phyloP scores from a whole-genome alignment of 2,888 invertebrate genomes.

The Automeris io region DNA sequence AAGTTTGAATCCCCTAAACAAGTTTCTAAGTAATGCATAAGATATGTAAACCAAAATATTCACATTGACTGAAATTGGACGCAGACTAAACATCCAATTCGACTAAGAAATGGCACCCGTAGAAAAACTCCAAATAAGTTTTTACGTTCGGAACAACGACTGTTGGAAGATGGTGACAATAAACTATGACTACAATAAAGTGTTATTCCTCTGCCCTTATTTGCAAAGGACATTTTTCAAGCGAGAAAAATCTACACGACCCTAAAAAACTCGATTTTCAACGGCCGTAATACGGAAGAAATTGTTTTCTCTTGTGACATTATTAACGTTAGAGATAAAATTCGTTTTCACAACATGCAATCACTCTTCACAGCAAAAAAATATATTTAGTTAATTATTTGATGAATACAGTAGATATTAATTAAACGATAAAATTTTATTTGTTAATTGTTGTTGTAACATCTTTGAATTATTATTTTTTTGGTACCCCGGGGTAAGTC shows the following conservation, averaged over 20 bases:
- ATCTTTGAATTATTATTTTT: too few relatives aligned
- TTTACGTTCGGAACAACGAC: conserved; percentile 12
- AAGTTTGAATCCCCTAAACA: too few relatives aligned
- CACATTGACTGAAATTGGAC: neutral
- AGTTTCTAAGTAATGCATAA: neutral
- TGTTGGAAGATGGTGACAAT: conserved; percentile 11
- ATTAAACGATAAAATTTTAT: too few relatives aligned
- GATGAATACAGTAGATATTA: too few relatives aligned
- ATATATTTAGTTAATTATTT: too few relatives aligned
- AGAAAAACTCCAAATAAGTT: conserved; percentile 4
- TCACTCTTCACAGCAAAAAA: conserved; percentile 12
- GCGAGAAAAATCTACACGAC: conserved; percentile 16
- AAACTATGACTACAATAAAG: conserved; percentile 14
- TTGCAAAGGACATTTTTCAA: conserved; percentile 21
- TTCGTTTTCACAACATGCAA: conserved; percentile 21
- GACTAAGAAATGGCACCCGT: conserved; percentile 7
- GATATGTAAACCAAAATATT: neutral
- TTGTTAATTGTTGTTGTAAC: too few relatives aligned
- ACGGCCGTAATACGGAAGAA: conserved; percentile 37
- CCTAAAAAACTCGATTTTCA: conserved; percentile 26
- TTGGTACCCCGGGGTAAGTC: too few relatives aligned
- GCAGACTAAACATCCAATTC: conserved; percentile 6
- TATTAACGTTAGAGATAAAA: conserved; percentile 31
- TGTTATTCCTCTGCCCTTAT: conserved; percentile 15
- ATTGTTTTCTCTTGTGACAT: conserved; percentile 40